Percentiles rank a stretch among this genome's conserved stretches.
phyloP scores from a whole-genome alignment of 2,888 invertebrate genomes.

The Stenchaetothrips biformis region DNA sequence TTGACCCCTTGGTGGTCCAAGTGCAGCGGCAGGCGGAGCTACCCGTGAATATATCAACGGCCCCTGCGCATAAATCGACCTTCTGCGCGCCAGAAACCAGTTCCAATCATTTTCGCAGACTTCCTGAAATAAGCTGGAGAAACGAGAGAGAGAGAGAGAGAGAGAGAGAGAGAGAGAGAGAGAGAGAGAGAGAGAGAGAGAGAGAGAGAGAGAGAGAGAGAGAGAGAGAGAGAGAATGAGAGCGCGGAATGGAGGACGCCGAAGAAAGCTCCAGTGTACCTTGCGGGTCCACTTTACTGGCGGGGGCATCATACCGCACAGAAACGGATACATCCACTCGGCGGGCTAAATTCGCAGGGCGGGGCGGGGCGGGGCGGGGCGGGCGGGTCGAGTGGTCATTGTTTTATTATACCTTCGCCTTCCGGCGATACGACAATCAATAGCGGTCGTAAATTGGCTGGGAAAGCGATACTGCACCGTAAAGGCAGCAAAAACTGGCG shows the following conservation, averaged over 20 bases:
- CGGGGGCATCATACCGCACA: neutral
- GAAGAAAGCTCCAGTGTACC: neutral
- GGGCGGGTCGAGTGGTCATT: constrained; percentile 17
- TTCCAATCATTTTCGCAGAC: too few relatives aligned
- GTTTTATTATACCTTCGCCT: constrained; percentile 20
- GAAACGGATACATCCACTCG: neutral
- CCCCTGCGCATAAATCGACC: neutral
- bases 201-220: neutral
- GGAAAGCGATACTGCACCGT: neutral
- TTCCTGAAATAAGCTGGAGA: too few relatives aligned
- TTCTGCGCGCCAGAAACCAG: neutral
- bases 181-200: neutral
- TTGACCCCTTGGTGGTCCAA: neutral
- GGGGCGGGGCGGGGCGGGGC: neutral
- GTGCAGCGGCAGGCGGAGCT: neutral
- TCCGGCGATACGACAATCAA: constrained; percentile 11
- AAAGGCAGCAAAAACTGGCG: too few relatives aligned
- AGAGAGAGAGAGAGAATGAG: neutral
- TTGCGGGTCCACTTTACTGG: neutral
- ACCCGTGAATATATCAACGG: neutral
- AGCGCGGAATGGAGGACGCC: neutral
- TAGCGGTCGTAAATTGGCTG: neutral
- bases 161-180: neutral
- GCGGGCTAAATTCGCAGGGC: neutral
- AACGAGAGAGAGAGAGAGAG: neutral